Evolutionary conservation across 1,140 invertebrate genomes (phyloP), one percentile per base, ranked within the genome.

Genomic region (Drosophila sucinea): DNA sequence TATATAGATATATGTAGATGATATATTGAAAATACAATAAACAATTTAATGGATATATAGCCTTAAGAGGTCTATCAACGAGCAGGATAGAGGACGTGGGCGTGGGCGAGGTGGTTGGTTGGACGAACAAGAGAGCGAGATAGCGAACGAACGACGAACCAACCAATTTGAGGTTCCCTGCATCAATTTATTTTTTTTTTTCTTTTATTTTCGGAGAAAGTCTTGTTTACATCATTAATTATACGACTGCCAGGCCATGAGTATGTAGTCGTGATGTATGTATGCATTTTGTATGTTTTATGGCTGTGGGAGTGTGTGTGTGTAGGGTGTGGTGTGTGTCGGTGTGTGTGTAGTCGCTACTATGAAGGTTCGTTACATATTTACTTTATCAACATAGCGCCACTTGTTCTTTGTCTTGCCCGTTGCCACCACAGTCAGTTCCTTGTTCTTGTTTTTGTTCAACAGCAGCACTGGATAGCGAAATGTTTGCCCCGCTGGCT

Each of bases 371-470:
- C 44, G 41, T 79, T 80, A 86, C 61, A 89, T 90, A 91, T 91
- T 91, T 91, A 91, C 90, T 91, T 91, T 91, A 89, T 91, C 90
- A 76, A 90, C 89, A 90, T 91, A 91, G 74, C 87, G 90, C 84
- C 90, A 91, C 82, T 85, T 91, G 90, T 91, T 91, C 73, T 87
- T 87, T 64, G 90, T 90, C 76, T 85, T 91, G 63, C 90, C 90
- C 71, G 90, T 91, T 61, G 90, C 90, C 74, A 90, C 90, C 79
- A 91, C 83, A 55, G 90, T 90, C 40, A 91, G 83, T 41, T 91
- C 90, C 90, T 91, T 91, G 87, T 90, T 91, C 70, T 87, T 87
- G 71, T 87, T 89, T 81, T 91, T 91, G 74, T 90, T 91, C 35
- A 91, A 70, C 73, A 91, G 79, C 73, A 91, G 80, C 65, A 91